A percentile compares a stretch with the other conserved stretches of the same genome.
Evolutionary conservation across 2,797 vertebrate species (phyloP).

Genomic region (Pantherophis alleghaniensis): DNA sequence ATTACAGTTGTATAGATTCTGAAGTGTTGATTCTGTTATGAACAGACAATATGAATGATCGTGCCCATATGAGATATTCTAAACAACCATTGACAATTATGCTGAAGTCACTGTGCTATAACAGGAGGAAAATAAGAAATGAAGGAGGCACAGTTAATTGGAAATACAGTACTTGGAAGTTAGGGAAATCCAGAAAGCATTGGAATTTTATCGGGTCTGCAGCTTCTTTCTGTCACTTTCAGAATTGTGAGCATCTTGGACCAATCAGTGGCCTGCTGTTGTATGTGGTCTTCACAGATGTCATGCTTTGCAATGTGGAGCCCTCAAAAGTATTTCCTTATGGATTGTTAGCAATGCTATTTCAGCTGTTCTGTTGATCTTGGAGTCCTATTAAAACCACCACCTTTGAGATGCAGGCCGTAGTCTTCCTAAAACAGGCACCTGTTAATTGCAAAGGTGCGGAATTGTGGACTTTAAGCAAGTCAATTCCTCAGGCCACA

Average conservation of each 20-base stretch:
- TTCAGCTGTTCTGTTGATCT: not conserved
- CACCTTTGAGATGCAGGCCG: not conserved
- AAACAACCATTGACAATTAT: not conserved
- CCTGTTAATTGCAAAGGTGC: not conserved
- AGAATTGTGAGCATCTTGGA: not conserved
- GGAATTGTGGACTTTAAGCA: not conserved
- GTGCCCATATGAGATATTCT: not conserved
- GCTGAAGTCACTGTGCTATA: not conserved
- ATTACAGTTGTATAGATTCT: not conserved
- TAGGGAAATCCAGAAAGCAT: not conserved
- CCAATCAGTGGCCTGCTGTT: not conserved
- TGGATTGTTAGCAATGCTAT: not conserved
- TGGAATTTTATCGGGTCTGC: not conserved
- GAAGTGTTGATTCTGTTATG: not conserved
- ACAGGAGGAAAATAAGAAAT: not conserved
- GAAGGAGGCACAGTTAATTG: not conserved
- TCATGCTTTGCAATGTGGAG: not conserved
- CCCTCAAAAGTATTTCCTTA: not conserved
- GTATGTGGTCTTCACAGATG: not conserved
- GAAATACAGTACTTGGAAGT: not conserved
- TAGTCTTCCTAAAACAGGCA: not conserved
- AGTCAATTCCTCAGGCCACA: not conserved
- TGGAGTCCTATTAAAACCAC: not conserved
- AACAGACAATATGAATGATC: not conserved
- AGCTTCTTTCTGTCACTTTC: not conserved